These are phyloP conservation scores for Actenoides lindsayi DNA, from an alignment of 2,113 vertebrate genomes.

Conservation along the genomic window DNA sequence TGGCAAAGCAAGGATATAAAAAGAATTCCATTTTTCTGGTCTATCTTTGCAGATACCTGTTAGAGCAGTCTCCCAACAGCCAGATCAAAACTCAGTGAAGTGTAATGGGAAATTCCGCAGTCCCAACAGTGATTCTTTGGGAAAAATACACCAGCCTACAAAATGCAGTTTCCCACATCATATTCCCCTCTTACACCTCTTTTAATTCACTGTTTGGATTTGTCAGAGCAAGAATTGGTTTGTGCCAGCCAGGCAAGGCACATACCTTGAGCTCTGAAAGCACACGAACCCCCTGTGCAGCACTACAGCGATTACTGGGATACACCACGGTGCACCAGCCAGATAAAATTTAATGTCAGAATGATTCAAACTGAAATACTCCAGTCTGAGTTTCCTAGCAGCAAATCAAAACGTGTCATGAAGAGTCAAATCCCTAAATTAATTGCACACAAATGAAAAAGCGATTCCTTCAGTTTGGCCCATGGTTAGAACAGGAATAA, in stretches of 20 bases:
- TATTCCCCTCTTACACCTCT: background rate
- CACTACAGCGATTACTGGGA: fast-evolving
- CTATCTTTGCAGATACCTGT: background rate
- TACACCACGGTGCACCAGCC: fast-evolving
- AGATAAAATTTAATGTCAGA: background rate
- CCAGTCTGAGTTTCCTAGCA: background rate
- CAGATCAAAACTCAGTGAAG: background rate
- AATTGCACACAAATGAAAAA: background rate
- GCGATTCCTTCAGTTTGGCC: background rate
- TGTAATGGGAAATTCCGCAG: background rate
- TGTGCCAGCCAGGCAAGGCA: background rate
- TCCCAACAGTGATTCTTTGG: background rate
- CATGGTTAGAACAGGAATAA: background rate
- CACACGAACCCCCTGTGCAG: fast-evolving
- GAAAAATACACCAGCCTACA: background rate
- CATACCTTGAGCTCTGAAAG: fast-evolving
- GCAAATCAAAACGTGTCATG: background rate
- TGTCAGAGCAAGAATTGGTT: background rate
- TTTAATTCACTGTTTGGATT: background rate
- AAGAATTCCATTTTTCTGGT: background rate
- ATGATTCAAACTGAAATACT: background rate
- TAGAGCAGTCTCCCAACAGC: background rate
- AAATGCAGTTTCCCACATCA: background rate
- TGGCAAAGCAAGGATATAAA: background rate
- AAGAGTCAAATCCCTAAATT: background rate